A percentile compares a stretch with the other conserved stretches of the same genome.
Evolutionary conservation across 2,888 invertebrate genomes (phyloP).

Genomic region (Allophyes oxyacanthae): DNA sequence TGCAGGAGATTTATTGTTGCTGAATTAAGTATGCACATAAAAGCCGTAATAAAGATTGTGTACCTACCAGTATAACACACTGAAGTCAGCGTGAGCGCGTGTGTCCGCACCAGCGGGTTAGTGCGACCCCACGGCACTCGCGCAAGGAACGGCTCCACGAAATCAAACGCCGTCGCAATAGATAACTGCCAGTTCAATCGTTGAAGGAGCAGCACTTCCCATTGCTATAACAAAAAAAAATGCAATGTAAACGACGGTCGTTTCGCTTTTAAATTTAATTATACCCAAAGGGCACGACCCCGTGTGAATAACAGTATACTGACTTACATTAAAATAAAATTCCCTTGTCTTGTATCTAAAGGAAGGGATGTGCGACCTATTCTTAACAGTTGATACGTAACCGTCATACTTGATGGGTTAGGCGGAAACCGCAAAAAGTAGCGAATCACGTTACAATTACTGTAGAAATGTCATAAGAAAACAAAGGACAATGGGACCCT

Average conservation of each 20-base stretch:
- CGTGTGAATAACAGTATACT: conserved; percentile 69
- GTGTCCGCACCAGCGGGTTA: conserved; percentile 91
- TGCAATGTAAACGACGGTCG: conserved; percentile 41
- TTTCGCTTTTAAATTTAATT: conserved; percentile 55
- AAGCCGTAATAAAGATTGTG: conserved; percentile 34
- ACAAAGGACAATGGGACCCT: conserved; percentile 60
- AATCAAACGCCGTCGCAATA: conserved; percentile 94
- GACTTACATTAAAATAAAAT: conserved; percentile 56
- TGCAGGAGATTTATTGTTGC: conserved; percentile 46
- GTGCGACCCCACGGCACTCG: conserved; percentile 90
- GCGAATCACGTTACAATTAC: conserved; percentile 80
- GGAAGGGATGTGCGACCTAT: conserved; percentile 72
- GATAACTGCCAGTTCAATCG: conserved; percentile 94
- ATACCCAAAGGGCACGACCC: conserved; percentile 69
- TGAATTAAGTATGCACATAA: conserved; percentile 29
- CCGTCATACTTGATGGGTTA: conserved; percentile 84
- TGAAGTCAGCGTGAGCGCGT: conserved; percentile 93
- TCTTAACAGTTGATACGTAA: conserved; percentile 81
- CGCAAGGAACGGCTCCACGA: conserved; percentile 94
- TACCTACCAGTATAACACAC: conserved; percentile 94
- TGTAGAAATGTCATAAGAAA: conserved; percentile 68
- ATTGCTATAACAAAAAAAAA: conserved; percentile 90
- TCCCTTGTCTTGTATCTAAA: conserved; percentile 56
- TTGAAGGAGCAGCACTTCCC: conserved; percentile 94
- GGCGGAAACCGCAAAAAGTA: conserved; percentile 88